Evolutionary conservation across 2,113 vertebrate species (phyloP), one percentile per base, ranked within the genome.

Genomic region (Oreotragus oreotragus): DNA sequence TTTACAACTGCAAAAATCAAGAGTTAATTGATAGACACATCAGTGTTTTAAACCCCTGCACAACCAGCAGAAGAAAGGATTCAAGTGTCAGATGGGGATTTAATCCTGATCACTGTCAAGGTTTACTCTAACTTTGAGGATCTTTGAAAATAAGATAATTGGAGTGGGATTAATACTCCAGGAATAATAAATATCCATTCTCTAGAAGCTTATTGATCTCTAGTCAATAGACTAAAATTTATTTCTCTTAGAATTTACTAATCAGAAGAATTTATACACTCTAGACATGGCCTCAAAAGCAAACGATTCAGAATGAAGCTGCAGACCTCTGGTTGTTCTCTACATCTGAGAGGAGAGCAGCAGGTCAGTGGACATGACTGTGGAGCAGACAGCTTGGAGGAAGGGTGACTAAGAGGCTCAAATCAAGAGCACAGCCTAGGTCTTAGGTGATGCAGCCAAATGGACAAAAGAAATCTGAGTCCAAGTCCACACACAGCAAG

Each of bases 91-190:
- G 84, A 21, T 57, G 51, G 30, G 7, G 7, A 45, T 45, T 25
- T 84, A 53, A 89, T 84, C 17, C 30, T 12, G 57, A 57, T 39
- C 47, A 66, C 30, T 45, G 33, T 0, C 47, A 19, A 57, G 4
- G 13, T 58, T 87, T 91, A n/a, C 57, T 95, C 25, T 62, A 84
- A n/a, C 57, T 93, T 92, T 96, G 84, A 91, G 88, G 47, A 55
- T 90, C 25, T 94, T 43, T 45, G 23, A 90, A 81, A 87, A 88
- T 33, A 87, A 60, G 36, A 39, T 83, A 93, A 64, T 60, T 64
- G 64, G 12, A 51, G 5, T 66, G 7, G 3, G 25, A 64, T 62
- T 77, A 91, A 58, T 79, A 36, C 43, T 88, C 58, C 17, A 57
- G 51, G 17, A 90, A 39, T n/a, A 89, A 57, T 60, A 73, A 70